These are phyloP conservation scores for Drosophila hydei DNA, from an alignment of 1,140 invertebrate genomes.

Conservation along the genomic window DNA sequence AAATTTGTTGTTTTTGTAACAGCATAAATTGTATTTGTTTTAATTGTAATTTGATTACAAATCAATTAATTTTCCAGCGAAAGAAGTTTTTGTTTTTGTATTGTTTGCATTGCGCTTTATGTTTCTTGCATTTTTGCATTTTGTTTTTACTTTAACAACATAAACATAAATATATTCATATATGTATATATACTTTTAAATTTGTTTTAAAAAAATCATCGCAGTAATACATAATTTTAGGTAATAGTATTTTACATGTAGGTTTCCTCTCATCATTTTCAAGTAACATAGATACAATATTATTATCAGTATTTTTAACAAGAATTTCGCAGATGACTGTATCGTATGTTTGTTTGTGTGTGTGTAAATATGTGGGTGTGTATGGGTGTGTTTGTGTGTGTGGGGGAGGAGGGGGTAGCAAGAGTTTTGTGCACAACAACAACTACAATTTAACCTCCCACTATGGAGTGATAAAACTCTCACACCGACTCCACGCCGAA, in stretches of 20 bases:
- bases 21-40: conserved; percentile 54
- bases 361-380: conserved; percentile 22
- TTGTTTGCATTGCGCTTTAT: conserved; percentile 32
- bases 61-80: conserved; percentile 51
- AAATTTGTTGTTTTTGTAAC: conserved; percentile 52
- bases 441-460: conserved; percentile 81
- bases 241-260: conserved; percentile 78
- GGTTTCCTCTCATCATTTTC: conserved; percentile 51
- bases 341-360: conserved; percentile 22
- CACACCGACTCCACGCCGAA: conserved; percentile 79
- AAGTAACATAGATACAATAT: conserved; percentile 72
- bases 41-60: conserved; percentile 78
- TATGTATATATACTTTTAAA: conserved; percentile 56
- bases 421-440: conserved; percentile 80
- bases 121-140: conserved; percentile 18
- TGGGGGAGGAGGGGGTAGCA: conserved; percentile 59
- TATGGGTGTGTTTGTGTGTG: conserved; percentile 34
- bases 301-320: conserved; percentile 74
- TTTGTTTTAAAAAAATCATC: conserved; percentile 67
- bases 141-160: conserved; percentile 68
- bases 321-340: conserved; percentile 65
- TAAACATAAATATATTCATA: conserved; percentile 75
- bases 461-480: conserved; percentile 80
- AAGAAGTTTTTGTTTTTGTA: conserved; percentile 35
- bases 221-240: conserved; percentile 67